Evolutionary conservation across 2,113 vertebrate species (phyloP).

Genomic region (Athene cunicularia): DNA sequence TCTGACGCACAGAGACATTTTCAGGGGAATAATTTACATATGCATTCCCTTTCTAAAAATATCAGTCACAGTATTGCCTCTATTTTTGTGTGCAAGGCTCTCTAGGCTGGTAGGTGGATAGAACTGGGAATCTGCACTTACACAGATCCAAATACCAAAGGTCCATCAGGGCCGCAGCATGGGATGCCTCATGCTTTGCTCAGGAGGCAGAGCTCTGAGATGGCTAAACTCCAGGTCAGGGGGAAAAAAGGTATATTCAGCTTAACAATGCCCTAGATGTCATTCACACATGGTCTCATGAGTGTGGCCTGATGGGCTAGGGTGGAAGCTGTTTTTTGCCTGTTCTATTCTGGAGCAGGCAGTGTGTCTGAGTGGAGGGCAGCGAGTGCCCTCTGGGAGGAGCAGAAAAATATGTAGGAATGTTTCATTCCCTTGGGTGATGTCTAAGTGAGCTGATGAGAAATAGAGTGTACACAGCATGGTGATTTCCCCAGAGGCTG

Average conservation of each 20-base stretch:
- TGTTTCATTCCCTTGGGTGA: not conserved
- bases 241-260: not conserved
- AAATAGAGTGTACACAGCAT: not conserved
- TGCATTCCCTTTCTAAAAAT: constrained; percentile 69
- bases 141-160: not conserved
- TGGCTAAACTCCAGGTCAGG: not conserved
- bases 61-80: constrained; percentile 44
- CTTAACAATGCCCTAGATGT: not conserved
- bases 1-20: constrained; percentile 65
- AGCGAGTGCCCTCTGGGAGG: not conserved
- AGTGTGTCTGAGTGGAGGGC: rapidly evolving
- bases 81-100: constrained; percentile 18
- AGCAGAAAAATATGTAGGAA: not conserved
- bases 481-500: not conserved
- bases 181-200: not conserved
- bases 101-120: not conserved
- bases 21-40: constrained; percentile 66
- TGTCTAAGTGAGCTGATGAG: not conserved
- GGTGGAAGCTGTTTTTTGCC: not conserved
- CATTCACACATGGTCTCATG: rapidly evolving
- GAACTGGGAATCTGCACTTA: not conserved
- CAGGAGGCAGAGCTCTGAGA: not conserved
- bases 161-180: not conserved
- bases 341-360: not conserved
- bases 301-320: not conserved